These are phyloP conservation scores for Podarcis muralis DNA, from an alignment of 2,113 vertebrate genomes.

Conservation along the genomic window DNA sequence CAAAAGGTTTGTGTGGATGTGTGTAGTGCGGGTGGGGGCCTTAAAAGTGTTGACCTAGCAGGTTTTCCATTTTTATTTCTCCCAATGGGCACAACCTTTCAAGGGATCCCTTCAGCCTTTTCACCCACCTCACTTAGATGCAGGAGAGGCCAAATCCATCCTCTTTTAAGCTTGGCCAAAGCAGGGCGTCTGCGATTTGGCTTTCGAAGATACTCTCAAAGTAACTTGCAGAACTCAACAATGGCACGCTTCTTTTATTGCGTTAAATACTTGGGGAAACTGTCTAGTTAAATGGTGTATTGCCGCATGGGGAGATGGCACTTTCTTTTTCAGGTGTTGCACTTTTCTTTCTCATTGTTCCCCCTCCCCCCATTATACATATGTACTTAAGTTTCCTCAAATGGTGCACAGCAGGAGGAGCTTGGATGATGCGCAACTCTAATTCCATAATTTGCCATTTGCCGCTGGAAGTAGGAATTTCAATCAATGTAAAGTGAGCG, in stretches of 20 bases:
- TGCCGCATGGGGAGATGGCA: neutral
- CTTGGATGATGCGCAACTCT: neutral
- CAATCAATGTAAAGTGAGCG: slow-evolving; percentile 4
- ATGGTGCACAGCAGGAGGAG: neutral
- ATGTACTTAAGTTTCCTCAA: neutral
- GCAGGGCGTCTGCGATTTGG: neutral
- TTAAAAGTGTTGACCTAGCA: neutral
- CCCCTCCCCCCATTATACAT: neutral
- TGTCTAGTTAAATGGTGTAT: neutral
- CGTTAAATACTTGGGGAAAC: neutral
- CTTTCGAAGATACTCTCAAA: slow-evolving; percentile 79
- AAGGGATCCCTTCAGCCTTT: slow-evolving; percentile 13
- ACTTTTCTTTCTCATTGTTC: neutral
- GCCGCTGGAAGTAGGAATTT: neutral
- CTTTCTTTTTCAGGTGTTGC: neutral
- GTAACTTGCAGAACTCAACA: slow-evolving; percentile 63
- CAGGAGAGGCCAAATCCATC: neutral
- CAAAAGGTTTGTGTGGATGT: neutral
- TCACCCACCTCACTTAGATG: neutral
- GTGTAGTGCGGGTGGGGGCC: neutral
- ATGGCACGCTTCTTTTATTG: slow-evolving; percentile 7
- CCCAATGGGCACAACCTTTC: neutral
- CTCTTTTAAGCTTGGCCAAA: slow-evolving; percentile 22
- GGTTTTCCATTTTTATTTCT: slow-evolving; percentile 16
- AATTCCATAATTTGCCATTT: neutral